Base-by-base conservation (phyloP, 2,888 invertebrate species). In the Fragum sueziense region DNA sequence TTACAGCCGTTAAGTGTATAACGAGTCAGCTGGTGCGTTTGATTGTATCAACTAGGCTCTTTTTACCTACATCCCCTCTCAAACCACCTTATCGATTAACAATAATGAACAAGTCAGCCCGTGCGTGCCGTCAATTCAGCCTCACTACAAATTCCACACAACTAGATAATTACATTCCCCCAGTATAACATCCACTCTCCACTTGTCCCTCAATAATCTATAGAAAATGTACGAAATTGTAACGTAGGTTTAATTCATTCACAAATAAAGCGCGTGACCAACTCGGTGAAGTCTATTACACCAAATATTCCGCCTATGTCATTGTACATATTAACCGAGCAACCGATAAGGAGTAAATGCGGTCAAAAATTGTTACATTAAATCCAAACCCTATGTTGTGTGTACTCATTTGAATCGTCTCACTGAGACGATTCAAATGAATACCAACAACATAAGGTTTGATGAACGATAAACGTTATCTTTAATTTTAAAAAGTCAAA, bases 221-320 rank as follows among this genome's bases (percentile, higher is more conserved):
- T 14, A 47, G 47, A 47, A 47, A 47, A n/a, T n/a, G n/a, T n/a
- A n/a, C n/a, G n/a, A n/a, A n/a, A n/a, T n/a, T 47, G 47, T 47
- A n/a, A 47, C 47, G 47, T 47, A 14, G 47, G n/a, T 47, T 47
- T 27, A 20, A 57, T 62, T 62, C 62, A 62, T 62, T 62, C 62
- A 62, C 62, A 62, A 62, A 61, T n/a, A 33, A 62, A 62, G 62
- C 62, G 62, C 62, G 34, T 62, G 62, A 62, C 62, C n/a, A 62
- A n/a, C 62, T 62, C 62, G 17, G 29, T 34, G 9, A 33, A 29
- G 14, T 57, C 7, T 29, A 57, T 27, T 73, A 25, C 34, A 68
- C 31, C 68, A 72, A 77, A 67, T 68, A 54, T 71, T 72, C 31
- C 72, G 76, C 72, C 68, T 77, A 77, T 77, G 76, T 77, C 76